Percentiles rank a stretch among this genome's conserved stretches.
phyloP scores from a whole-genome alignment of 2,113 vertebrate genomes.

The Hystrix cristata region DNA sequence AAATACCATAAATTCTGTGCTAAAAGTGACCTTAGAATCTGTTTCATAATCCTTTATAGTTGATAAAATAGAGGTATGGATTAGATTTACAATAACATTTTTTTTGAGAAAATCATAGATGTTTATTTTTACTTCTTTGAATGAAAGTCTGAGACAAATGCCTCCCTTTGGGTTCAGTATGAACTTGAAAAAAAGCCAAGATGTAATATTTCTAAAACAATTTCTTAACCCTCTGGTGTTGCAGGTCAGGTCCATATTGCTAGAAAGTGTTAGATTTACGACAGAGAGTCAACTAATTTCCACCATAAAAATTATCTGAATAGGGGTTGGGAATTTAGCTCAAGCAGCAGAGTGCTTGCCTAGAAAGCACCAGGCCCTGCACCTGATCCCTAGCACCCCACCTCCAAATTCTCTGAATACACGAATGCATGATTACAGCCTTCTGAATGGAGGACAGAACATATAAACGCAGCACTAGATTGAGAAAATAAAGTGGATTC shows the following conservation, averaged over 20 bases:
- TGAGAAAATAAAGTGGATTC: neutral
- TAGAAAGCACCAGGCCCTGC: too few relatives aligned
- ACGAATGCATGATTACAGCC: neutral
- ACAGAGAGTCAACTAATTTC: neutral
- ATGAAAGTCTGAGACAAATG: neutral
- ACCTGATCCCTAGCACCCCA: too few relatives aligned
- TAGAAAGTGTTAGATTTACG: neutral
- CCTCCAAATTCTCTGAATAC: neutral
- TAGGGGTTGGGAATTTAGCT: neutral
- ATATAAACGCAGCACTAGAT: rapidly evolving
- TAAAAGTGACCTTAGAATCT: neutral
- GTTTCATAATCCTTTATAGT: neutral
- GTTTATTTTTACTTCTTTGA: neutral
- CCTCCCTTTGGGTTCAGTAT: neutral
- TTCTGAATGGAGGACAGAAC: neutral
- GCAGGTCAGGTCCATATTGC: neutral
- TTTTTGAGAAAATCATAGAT: neutral
- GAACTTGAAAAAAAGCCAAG: neutral
- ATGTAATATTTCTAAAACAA: neutral
- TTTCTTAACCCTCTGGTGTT: neutral
- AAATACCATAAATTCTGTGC: neutral
- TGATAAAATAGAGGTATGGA: neutral
- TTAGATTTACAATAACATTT: neutral
- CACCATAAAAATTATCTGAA: neutral
- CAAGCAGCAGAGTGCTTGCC: too few relatives aligned